Conservation (phyloP, 2,797 vertebrate genomes). For the Ceryle rudis region DNA sequence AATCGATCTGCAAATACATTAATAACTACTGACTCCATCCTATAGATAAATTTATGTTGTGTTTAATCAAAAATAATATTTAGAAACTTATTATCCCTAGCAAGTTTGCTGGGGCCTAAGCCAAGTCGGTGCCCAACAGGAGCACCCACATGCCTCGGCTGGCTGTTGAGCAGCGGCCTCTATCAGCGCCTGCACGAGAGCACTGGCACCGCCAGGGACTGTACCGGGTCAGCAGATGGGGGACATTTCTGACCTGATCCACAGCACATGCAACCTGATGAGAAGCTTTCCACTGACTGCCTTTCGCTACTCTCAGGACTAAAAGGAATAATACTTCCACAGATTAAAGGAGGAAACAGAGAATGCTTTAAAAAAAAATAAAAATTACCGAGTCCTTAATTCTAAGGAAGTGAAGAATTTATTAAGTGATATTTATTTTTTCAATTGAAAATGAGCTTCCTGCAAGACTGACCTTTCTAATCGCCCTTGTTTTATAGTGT, state of each 20-base stretch:
- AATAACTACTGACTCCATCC: background rate
- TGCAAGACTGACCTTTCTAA: background rate
- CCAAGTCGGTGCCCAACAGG: background rate
- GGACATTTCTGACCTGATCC: background rate
- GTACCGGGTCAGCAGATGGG: background rate
- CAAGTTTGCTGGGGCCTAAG: background rate
- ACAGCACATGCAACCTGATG: background rate
- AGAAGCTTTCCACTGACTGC: background rate
- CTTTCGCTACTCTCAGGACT: background rate
- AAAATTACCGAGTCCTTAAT: background rate
- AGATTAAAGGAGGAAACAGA: background rate
- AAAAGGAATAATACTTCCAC: background rate
- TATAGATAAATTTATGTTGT: background rate
- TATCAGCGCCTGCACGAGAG: too few species aligned
- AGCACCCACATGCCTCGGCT: too few species aligned
- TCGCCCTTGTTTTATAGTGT: background rate
- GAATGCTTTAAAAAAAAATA: background rate
- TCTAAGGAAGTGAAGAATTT: constrained; percentile 36
- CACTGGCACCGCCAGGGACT: background rate
- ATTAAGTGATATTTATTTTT: constrained; percentile 8
- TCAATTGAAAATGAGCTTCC: constrained; percentile 11
- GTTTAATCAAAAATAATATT: background rate
- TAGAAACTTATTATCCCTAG: background rate
- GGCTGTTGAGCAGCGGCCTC: too few species aligned
- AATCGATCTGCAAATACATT: background rate